Conservation (phyloP, 2,888 invertebrate genomes). For the Cepaea hortensis region DNA sequence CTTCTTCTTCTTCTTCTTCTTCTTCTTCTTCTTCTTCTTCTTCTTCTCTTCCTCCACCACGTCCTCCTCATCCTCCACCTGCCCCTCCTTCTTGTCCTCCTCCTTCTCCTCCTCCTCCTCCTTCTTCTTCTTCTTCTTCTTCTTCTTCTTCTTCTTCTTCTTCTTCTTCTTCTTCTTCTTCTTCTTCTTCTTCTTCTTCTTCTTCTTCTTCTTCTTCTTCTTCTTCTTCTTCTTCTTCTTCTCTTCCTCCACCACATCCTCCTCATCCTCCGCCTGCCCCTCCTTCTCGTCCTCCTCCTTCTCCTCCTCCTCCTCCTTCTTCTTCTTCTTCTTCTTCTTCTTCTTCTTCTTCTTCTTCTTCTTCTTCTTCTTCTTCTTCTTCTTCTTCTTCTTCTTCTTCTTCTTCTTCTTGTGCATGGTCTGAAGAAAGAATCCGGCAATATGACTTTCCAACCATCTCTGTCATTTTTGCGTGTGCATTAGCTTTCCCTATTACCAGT, state of each 20-base stretch:
- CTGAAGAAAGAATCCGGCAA: too few relatives aligned
- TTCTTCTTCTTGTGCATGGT: neutral
- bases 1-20: too few relatives aligned
- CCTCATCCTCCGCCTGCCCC: too few relatives aligned
- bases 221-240: neutral
- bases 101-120: neutral
- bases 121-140: neutral
- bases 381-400: neutral
- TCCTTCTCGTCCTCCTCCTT: neutral
- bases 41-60: too few relatives aligned
- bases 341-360: constrained; percentile 5
- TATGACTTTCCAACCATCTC: too few relatives aligned
- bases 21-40: too few relatives aligned
- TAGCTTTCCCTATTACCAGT: too few relatives aligned
- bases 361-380: neutral
- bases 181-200: constrained; percentile 1
- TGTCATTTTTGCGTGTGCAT: too few relatives aligned
- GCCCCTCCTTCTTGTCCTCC: neutral
- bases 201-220: neutral
- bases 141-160: neutral
- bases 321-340: neutral
- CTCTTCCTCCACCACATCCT: too few relatives aligned
- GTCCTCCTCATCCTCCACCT: too few relatives aligned
- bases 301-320: neutral
- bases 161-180: neutral